phyloP scores from a whole-genome alignment of 2,113 vertebrate species.

The Mesembrinibis cayennensis region DNA sequence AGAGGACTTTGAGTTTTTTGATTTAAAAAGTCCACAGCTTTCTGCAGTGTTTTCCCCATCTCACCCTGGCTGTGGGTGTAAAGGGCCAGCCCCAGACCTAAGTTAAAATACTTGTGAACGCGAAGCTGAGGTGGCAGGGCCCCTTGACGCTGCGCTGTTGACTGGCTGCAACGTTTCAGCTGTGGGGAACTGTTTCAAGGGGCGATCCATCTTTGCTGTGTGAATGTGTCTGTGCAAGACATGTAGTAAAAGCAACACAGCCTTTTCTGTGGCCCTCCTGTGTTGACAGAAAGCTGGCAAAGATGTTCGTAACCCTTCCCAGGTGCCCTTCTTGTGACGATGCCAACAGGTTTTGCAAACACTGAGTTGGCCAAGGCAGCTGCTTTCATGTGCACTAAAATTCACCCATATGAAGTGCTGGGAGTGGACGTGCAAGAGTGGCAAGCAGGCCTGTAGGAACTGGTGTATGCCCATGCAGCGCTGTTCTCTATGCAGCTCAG shows the following conservation, averaged over 20 bases:
- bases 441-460: background rate
- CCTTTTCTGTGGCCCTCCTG: background rate
- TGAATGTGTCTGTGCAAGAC: background rate
- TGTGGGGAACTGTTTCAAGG: background rate
- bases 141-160: background rate
- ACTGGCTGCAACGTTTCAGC: background rate
- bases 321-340: background rate
- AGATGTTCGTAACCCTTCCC: background rate
- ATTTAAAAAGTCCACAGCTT: background rate
- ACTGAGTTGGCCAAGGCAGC: background rate
- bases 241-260: background rate
- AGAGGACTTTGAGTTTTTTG: background rate
- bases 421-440: background rate
- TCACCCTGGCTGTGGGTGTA: background rate
- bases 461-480: background rate
- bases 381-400: background rate
- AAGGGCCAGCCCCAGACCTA: background rate
- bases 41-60: background rate
- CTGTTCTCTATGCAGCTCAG: background rate
- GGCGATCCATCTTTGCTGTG: background rate
- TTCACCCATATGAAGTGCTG: background rate
- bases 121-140: background rate
- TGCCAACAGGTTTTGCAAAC: background rate
- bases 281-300: conserved; percentile 12
- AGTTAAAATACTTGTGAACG: background rate